These are phyloP conservation scores for Sturnus vulgaris DNA, from an alignment of 2,113 vertebrate species.

Conservation along the genomic window DNA sequence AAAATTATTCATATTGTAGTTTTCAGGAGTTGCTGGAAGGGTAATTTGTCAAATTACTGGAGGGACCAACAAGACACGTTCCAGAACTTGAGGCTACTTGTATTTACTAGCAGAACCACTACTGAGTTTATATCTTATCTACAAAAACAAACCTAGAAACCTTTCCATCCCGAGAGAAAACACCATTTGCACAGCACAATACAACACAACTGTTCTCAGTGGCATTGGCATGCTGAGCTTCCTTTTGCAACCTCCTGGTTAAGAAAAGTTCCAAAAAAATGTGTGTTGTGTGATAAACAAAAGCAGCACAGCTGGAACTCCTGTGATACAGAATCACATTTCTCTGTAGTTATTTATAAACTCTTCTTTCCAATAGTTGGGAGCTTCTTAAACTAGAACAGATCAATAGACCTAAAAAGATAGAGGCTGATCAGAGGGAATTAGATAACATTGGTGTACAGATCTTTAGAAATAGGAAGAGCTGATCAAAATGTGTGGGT, in stretches of 20 bases:
- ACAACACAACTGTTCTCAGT: neutral
- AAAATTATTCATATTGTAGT: neutral
- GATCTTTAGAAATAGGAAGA: neutral
- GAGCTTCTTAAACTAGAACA: conserved; percentile 27
- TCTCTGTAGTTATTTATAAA: conserved; percentile 53
- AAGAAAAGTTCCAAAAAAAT: neutral
- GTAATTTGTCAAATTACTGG: conserved; percentile 11
- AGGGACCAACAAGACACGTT: neutral
- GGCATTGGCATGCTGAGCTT: conserved; percentile 7
- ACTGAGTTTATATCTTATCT: conserved; percentile 18
- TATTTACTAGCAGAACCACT: conserved; percentile 18
- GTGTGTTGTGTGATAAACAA: conserved; percentile 23
- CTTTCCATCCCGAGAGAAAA: conserved; percentile 6
- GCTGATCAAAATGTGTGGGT: neutral
- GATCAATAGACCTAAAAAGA: conserved; percentile 52
- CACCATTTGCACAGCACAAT: neutral
- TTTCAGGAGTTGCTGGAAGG: conserved; percentile 1
- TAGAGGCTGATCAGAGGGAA: conserved; percentile 42
- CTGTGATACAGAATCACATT: neutral
- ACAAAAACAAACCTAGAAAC: conserved; percentile 33
- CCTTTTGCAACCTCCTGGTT: neutral
- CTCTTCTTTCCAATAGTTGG: conserved; percentile 15
- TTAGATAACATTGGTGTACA: neutral
- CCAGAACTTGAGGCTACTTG: neutral
- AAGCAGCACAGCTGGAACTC: conserved; percentile 31